phyloP scores from a whole-genome alignment of 2,113 vertebrate genomes.

The Phalacrocorax brasilianus region DNA sequence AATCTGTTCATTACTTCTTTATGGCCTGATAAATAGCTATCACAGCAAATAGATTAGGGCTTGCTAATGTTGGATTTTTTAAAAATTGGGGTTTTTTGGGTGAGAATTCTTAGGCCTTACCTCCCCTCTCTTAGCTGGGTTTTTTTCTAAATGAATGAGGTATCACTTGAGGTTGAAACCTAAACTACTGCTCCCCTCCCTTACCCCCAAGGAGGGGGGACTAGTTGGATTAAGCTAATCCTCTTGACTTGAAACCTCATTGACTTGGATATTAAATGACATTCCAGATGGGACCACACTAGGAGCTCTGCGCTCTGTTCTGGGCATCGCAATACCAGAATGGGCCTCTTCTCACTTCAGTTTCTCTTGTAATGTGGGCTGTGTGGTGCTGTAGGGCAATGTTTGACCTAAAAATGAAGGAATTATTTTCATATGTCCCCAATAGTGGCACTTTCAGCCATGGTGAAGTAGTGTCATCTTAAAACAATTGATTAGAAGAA shows the following conservation, averaged over 20 bases:
- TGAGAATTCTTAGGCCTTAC: not conserved
- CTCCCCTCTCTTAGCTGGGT: not conserved
- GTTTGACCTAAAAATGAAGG: slow-evolving; percentile 46
- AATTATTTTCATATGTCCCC: slow-evolving; percentile 60
- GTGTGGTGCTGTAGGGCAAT: slow-evolving; percentile 37
- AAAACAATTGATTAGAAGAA: slow-evolving; percentile 52
- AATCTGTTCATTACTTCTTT: not conserved
- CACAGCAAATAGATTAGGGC: not conserved
- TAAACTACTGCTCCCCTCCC: slow-evolving; percentile 21
- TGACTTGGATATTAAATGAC: slow-evolving; percentile 9
- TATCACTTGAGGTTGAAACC: slow-evolving; percentile 38
- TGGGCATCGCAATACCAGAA: not conserved
- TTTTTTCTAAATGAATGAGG: slow-evolving; percentile 22
- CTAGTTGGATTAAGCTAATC: slow-evolving; percentile 28
- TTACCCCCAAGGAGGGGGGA: not conserved
- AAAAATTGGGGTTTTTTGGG: not conserved
- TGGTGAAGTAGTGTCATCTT: slow-evolving; percentile 31
- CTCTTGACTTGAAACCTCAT: not conserved
- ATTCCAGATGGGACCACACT: slow-evolving; percentile 58
- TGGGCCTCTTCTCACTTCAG: not conserved
- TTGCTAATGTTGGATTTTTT: not conserved
- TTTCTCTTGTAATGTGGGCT: slow-evolving; percentile 37
- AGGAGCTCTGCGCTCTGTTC: slow-evolving; percentile 11
- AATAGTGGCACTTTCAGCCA: slow-evolving; percentile 42
- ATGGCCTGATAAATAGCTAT: not conserved